These are phyloP conservation scores for Pyrgilauda ruficollis DNA, from an alignment of 2,113 vertebrate species.

Conservation along the genomic window DNA sequence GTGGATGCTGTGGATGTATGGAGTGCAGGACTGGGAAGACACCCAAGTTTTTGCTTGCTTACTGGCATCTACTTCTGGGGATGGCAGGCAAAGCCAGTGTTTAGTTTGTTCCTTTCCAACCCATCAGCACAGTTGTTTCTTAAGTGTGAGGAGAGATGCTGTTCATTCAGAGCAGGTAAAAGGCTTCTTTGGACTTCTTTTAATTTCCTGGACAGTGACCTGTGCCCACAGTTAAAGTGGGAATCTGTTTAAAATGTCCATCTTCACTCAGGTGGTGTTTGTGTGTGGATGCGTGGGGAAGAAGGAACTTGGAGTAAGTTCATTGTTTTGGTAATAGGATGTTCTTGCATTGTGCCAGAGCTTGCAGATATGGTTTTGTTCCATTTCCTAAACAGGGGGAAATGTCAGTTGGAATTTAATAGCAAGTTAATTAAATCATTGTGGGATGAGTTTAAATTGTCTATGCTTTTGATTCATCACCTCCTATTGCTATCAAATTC, in stretches of 20 bases:
- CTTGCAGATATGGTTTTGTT: not conserved
- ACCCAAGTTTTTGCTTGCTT: not conserved
- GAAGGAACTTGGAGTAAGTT: not conserved
- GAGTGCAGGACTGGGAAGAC: not conserved
- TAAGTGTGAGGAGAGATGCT: not conserved
- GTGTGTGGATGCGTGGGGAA: not conserved
- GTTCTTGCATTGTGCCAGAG: not conserved
- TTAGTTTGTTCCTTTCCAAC: not conserved
- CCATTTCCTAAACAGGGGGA: not conserved
- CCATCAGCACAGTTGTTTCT: not conserved
- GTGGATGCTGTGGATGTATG: not conserved
- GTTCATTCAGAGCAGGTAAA: not conserved
- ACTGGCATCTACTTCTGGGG: not conserved
- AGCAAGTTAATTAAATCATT: conserved; percentile 39
- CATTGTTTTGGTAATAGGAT: not conserved
- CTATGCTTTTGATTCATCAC: conserved; percentile 27
- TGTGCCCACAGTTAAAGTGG: not conserved
- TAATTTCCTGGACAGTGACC: not conserved
- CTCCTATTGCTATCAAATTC: conserved; percentile 1
- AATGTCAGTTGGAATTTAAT: conserved; percentile 16
- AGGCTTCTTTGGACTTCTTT: not conserved
- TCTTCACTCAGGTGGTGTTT: not conserved
- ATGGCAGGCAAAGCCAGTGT: not conserved
- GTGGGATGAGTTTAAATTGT: conserved; percentile 16
- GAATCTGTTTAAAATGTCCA: not conserved